These are phyloP conservation scores for Bucorvus abyssinicus DNA, from an alignment of 2,797 vertebrate genomes.

Conservation along the genomic window DNA sequence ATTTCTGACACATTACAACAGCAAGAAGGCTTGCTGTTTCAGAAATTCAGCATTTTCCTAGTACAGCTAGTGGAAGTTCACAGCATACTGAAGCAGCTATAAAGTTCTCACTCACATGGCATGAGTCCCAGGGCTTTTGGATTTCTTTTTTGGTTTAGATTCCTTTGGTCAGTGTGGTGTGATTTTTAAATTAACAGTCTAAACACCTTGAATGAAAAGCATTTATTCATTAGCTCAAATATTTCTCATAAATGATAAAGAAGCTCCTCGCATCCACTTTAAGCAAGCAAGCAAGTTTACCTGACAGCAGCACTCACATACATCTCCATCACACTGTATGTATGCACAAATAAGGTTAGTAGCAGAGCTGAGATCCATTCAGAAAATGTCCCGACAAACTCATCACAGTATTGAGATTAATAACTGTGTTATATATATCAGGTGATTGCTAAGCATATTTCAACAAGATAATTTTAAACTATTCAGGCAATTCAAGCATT, in stretches of 20 bases:
- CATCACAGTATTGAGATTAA: not conserved
- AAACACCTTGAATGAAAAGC: constrained; percentile 3
- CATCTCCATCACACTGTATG: not conserved
- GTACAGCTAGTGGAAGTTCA: constrained; percentile 32
- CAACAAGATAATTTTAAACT: not conserved
- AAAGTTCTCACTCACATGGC: constrained; percentile 4
- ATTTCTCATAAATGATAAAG: not conserved
- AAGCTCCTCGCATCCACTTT: not conserved
- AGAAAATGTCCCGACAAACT: not conserved
- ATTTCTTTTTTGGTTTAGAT: not conserved
- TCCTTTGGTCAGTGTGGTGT: not conserved
- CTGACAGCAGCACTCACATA: not conserved
- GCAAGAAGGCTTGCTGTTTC: constrained; percentile 34
- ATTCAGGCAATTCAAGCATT: not conserved
- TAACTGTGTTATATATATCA: not conserved
- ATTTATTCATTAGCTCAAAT: constrained; percentile 2
- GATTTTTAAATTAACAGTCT: constrained; percentile 21
- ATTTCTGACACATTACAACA: constrained; percentile 54
- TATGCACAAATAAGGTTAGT: not conserved
- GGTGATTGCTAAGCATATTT: not conserved
- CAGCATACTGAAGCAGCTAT: constrained; percentile 17
- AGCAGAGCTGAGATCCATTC: not conserved
- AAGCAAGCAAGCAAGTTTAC: not conserved
- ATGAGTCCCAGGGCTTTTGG: not conserved
- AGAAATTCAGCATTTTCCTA: constrained; percentile 38